Conservation (phyloP, 2,797 vertebrate species). For the Catamblyrhynchus diadema region DNA sequence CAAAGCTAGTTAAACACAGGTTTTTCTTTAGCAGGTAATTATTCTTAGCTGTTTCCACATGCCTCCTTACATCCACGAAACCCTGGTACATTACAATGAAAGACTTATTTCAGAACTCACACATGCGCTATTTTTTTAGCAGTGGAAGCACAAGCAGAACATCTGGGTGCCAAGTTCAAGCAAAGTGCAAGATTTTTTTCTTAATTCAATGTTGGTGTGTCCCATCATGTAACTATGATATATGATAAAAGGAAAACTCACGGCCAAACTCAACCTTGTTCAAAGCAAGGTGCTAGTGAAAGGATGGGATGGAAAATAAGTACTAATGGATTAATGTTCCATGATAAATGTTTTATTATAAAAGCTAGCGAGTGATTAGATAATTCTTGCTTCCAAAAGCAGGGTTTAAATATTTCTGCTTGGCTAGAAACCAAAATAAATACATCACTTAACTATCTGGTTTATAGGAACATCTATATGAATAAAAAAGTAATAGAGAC, state of each 20-base stretch:
- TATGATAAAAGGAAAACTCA: slow-evolving; percentile 77
- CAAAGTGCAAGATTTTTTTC: slow-evolving; percentile 74
- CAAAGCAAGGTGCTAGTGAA: slow-evolving; percentile 80
- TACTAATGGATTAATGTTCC: slow-evolving; percentile 77
- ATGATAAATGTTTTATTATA: slow-evolving; percentile 79
- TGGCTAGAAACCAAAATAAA: slow-evolving; percentile 77
- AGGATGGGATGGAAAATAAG: slow-evolving; percentile 75
- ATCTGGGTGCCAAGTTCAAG: slow-evolving; percentile 78
- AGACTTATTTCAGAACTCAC: slow-evolving; percentile 61
- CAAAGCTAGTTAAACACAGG: slow-evolving; percentile 43
- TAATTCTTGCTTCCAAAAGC: slow-evolving; percentile 78
- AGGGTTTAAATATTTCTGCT: slow-evolving; percentile 76
- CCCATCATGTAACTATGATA: slow-evolving; percentile 76
- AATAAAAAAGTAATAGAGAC: slow-evolving; percentile 20
- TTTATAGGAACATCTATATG: slow-evolving; percentile 60
- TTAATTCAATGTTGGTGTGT: slow-evolving; percentile 67
- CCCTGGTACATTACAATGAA: slow-evolving; percentile 38
- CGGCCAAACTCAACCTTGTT: slow-evolving; percentile 72
- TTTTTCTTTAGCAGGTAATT: slow-evolving; percentile 59
- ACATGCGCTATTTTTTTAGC: slow-evolving; percentile 51
- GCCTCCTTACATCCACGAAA: slow-evolving; percentile 19
- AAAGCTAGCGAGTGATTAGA: slow-evolving; percentile 79
- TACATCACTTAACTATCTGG: slow-evolving; percentile 71
- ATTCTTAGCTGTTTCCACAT: slow-evolving; percentile 49
- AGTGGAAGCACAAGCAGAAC: slow-evolving; percentile 62